Evolutionary conservation across 2,797 vertebrate species (phyloP).

Genomic region (Falco naumanni): DNA sequence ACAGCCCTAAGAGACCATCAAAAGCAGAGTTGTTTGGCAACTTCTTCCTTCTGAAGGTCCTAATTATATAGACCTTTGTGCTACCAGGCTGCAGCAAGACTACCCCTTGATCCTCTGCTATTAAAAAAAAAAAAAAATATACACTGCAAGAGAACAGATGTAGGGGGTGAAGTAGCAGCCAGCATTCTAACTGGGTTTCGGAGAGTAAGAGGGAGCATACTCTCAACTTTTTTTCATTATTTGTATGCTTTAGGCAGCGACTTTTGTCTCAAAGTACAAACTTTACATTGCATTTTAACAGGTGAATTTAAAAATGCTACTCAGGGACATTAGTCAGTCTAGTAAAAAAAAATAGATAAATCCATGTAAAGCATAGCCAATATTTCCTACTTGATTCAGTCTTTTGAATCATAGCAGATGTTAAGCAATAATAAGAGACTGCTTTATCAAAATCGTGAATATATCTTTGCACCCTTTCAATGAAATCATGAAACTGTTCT

Average conservation of each 20-base stretch:
- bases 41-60: slow-evolving; percentile 9
- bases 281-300: neutral
- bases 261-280: neutral
- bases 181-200: neutral
- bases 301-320: neutral
- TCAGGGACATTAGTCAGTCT: neutral
- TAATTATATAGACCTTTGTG: slow-evolving; percentile 26
- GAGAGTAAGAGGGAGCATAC: neutral
- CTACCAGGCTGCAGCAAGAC: neutral
- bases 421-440: neutral
- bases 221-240: neutral
- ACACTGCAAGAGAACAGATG: neutral
- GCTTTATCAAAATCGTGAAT: neutral
- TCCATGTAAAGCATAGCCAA: neutral
- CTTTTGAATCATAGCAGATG: neutral
- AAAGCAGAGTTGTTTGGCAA: slow-evolving; percentile 15
- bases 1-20: slow-evolving; percentile 8
- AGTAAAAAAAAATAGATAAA: neutral
- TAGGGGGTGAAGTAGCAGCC: neutral
- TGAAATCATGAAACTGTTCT: neutral
- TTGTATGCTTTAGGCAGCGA: neutral
- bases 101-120: neutral
- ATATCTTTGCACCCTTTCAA: neutral
- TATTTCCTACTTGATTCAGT: neutral
- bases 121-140: neutral